A percentile compares a stretch with the other conserved stretches of the same genome.
Evolutionary conservation across 2,797 vertebrate species (phyloP).

Genomic region (Pseudopleuronectes americanus): DNA sequence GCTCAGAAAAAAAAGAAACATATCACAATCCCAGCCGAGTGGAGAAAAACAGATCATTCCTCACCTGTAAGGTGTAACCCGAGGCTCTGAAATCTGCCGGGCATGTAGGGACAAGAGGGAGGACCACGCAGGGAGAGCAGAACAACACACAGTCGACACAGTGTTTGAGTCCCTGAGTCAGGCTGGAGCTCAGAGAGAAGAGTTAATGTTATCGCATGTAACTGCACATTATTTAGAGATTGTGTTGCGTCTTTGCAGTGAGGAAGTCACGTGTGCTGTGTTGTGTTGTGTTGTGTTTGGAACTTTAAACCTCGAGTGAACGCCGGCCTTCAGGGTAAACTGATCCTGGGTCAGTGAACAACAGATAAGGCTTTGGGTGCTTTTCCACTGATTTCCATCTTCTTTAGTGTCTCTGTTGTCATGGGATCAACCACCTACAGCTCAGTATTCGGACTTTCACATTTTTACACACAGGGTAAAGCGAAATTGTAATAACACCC

Average conservation of each 20-base stretch:
- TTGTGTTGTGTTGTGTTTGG: constrained; percentile 26
- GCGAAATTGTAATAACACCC: not conserved
- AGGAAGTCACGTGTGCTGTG: constrained; percentile 8
- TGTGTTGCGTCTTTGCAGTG: not conserved
- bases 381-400: constrained; percentile 57
- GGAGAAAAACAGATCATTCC: constrained; percentile 52
- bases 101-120: constrained; percentile 69
- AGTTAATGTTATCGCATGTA: constrained; percentile 12
- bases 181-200: not conserved
- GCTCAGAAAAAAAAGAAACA: constrained; percentile 16
- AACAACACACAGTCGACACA: constrained; percentile 27
- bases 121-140: constrained; percentile 1
- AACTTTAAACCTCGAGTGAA: constrained; percentile 34
- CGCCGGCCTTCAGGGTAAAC: constrained; percentile 46
- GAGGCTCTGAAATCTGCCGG: constrained; percentile 37
- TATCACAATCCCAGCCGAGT: constrained; percentile 16
- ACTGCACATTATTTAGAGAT: constrained; percentile 20
- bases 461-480: not conserved
- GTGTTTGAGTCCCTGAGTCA: constrained; percentile 19
- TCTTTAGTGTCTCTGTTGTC: constrained; percentile 32
- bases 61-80: constrained; percentile 66
- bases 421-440: constrained; percentile 15
- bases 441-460: constrained; percentile 8
- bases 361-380: constrained; percentile 42
- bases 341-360: constrained; percentile 55